Conservation (phyloP, 1,140 invertebrate genomes). For the Ptiloglossa arizonensis region DNA sequence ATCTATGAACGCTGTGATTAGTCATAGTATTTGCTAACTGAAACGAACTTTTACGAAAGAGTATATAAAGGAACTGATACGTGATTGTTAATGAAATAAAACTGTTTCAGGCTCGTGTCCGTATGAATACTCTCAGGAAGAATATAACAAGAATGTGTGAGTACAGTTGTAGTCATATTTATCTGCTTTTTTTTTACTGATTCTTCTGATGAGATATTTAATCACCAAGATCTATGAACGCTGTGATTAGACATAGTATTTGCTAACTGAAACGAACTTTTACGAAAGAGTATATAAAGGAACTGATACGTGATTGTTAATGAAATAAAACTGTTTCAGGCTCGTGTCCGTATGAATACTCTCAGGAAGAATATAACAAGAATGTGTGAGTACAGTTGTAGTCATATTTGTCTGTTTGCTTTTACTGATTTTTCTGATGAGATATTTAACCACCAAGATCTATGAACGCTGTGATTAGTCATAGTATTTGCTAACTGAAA, state of each 20-base stretch:
- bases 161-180: neutral
- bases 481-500: slow-evolving; percentile 65
- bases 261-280: slow-evolving; percentile 52
- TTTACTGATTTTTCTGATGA: slow-evolving; percentile 22
- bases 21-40: slow-evolving; percentile 64
- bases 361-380: neutral
- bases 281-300: neutral
- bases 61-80: too few relatives aligned
- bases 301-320: neutral
- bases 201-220: slow-evolving; percentile 31
- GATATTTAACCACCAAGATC: slow-evolving; percentile 63
- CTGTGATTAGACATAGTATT: slow-evolving; percentile 65
- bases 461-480: slow-evolving; percentile 65
- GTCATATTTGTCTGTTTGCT: neutral
- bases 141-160: neutral
- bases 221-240: slow-evolving; percentile 69
- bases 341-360: too few relatives aligned
- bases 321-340: neutral
- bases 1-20: slow-evolving; percentile 69
- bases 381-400: neutral
- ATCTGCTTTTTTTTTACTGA: neutral
- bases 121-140: too few relatives aligned
- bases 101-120: neutral
- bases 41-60: neutral
- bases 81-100: neutral